Evolutionary conservation across 2,113 vertebrate species (phyloP), one percentile per base, ranked within the genome.

Genomic region (Prinia subflava): DNA sequence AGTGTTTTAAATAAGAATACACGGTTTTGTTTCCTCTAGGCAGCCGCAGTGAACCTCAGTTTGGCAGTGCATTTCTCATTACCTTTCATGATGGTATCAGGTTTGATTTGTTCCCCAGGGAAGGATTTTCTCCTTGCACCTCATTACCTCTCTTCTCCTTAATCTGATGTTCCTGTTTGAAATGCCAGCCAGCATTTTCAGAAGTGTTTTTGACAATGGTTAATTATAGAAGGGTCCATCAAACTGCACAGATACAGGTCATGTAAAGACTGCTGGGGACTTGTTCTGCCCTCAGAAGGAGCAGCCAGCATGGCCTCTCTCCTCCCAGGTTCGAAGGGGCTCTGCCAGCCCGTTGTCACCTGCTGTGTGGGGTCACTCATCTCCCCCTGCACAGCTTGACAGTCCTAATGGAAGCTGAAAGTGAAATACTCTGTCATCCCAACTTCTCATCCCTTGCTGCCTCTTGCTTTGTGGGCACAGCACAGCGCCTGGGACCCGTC

Each of bases 81-180:
- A 94, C 77, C 33, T 73, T 94, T 89, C 84, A 78, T 68, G 91
- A 97, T 89, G 80, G 15, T 94, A 95, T 89, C 94, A 91, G 73
- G 83, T 94, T 92, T 95, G 95, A 94, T 92, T 94, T 92, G 89
- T 30, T 84, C 92, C 94, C 65, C 53, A 91, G 91, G 87, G 94
- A 91, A 91, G 92, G 83, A 95, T 94, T 97, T 97, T 95, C 77
- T 97, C 74, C 92, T 91, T 94, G 94, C 92, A 95, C 92, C 92
- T 96, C 95, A 96, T 96, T 95, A 96, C 94, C 25, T 94, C 88
- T 92, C 68, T 83, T 95, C 76, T 92, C 52, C 80, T 89, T 96
- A 96, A 94, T 94, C 89, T 87, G 89, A 94, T 84, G 80, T 76
- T 95, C 87, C 83, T 89, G 53, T 87, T 60, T 60, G 52, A 92